Conservation (phyloP, 2,888 invertebrate species). For the Orthosia cruda region DNA sequence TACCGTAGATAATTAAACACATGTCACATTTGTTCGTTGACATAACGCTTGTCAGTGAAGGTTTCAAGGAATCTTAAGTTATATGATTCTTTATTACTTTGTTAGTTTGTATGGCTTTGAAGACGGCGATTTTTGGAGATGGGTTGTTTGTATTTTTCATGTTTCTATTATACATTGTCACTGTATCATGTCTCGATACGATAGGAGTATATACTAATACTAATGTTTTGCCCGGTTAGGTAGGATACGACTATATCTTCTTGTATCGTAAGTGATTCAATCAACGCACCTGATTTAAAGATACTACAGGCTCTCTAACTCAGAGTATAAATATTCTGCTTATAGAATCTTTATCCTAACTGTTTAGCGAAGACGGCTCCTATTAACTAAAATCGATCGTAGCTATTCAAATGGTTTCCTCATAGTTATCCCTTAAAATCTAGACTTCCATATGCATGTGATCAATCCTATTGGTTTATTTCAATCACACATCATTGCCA, state of each 20-base stretch:
- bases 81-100: slow-evolving; percentile 73
- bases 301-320: background rate
- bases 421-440: background rate
- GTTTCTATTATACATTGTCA: background rate
- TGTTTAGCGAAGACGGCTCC: background rate
- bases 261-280: background rate
- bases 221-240: background rate
- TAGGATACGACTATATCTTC: background rate
- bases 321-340: background rate
- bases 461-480: background rate
- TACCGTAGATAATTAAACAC: slow-evolving; percentile 70
- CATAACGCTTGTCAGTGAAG: slow-evolving; percentile 69
- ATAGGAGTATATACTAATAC: background rate
- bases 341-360: background rate
- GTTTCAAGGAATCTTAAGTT: slow-evolving; percentile 79
- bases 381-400: background rate
- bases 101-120: slow-evolving; percentile 62
- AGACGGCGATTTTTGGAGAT: slow-evolving; percentile 46
- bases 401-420: fast-evolving
- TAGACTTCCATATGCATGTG: background rate
- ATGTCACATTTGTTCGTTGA: slow-evolving; percentile 73
- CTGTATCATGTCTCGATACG: background rate
- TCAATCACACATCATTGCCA: background rate
- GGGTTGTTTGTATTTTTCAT: background rate
- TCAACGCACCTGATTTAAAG: background rate